These are phyloP conservation scores for Protonemura montana DNA, from an alignment of 2,888 invertebrate genomes.

Conservation along the genomic window DNA sequence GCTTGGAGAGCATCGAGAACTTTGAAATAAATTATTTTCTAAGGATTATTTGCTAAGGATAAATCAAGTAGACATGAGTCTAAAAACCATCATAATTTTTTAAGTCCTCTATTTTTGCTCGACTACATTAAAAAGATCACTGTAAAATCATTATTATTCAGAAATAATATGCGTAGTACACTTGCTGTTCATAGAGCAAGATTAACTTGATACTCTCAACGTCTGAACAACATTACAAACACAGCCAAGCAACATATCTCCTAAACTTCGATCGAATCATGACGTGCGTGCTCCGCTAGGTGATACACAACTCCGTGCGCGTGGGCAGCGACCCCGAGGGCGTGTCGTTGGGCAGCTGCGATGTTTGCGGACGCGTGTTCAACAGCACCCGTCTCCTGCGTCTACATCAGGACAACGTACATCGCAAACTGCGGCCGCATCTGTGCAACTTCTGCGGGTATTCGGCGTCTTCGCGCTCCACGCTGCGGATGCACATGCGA, in stretches of 20 bases:
- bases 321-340: background rate
- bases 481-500: slow-evolving; percentile 72
- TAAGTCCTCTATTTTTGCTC: too few relatives aligned
- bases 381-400: slow-evolving; percentile 63
- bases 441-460: slow-evolving; percentile 74
- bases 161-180: too few relatives aligned
- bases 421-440: slow-evolving; percentile 72
- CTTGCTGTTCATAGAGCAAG: too few relatives aligned
- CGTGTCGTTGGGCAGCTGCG: slow-evolving; percentile 60
- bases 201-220: too few relatives aligned
- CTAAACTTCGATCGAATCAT: too few relatives aligned
- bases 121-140: too few relatives aligned
- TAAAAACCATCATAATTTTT: too few relatives aligned
- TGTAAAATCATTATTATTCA: too few relatives aligned
- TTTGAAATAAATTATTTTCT: background rate
- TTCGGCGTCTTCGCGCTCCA: slow-evolving; percentile 69
- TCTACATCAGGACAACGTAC: slow-evolving; percentile 69
- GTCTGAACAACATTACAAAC: too few relatives aligned
- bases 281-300: slow-evolving; percentile 27
- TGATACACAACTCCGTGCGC: slow-evolving; percentile 42
- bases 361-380: slow-evolving; percentile 68
- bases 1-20: background rate
- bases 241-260: too few relatives aligned
- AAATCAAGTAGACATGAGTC: too few relatives aligned
- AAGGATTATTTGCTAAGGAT: too few relatives aligned